Evolutionary conservation across 1,140 invertebrate species (phyloP), one percentile per base, ranked within the genome.

Genomic region (Protaetia brevitarsis): DNA sequence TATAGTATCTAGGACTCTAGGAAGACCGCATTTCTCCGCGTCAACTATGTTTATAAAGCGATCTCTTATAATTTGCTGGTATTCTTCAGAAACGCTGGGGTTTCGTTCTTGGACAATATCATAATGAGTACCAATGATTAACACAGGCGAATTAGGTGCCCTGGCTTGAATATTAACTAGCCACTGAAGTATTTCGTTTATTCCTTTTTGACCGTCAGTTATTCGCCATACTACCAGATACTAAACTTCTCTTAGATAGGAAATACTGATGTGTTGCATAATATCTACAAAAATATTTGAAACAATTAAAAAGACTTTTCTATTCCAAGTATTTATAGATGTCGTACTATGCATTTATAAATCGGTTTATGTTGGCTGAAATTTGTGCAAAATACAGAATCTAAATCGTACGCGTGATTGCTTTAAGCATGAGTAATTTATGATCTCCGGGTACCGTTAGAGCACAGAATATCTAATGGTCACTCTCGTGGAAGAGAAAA

Each of bases 211-310:
- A 0, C 97, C 96, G 75, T 99, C 96, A 0, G 89, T 91, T 10
- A 98, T 92, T 67, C 90, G 89, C 96, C 97, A 99, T 0, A 97
- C 86, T 2, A 99, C 96, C 10, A 99, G 81, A 75, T 98, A 99
- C n/a, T 0, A 99, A 80, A 66, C 96, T 97, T 29, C 97, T 83
- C 69, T 96, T 95, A 0, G 96, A 97, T 10, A 99, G 81, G 77
- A 99, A 99, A 78, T 99, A 99, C 74, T 99, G 96, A 84, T 99
- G 97, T 0, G 97, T 99, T 0, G 96, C 93, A 77, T 98, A 98
- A 76, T 96, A 96, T 77, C 41, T 51, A 2, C 1, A 51, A 51
- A 3, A 23, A 51, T 8, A n/a, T n/a, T 83, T 84, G 71, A 7
- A 70, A 71, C 6, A 27, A 19, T 56, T 19, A 13, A 56, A 16